phyloP scores from a whole-genome alignment of 2,888 invertebrate genomes.

The Zeuzera pyrina region DNA sequence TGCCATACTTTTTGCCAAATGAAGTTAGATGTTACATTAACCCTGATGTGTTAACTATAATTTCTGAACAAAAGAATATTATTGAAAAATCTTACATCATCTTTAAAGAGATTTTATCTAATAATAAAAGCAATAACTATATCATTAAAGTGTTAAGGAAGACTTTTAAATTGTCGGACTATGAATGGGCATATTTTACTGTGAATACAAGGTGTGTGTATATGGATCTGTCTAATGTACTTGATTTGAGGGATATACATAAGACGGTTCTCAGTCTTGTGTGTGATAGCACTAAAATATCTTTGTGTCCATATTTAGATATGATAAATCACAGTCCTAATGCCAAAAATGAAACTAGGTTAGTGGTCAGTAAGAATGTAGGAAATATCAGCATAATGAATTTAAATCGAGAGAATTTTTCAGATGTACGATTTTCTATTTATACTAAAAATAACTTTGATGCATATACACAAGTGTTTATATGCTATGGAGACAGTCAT shows the following conservation, averaged over 20 bases:
- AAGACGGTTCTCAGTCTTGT: conserved; percentile 51
- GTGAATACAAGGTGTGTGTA: conserved; percentile 91
- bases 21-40: conserved; percentile 73
- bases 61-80: conserved; percentile 63
- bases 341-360: conserved; percentile 70
- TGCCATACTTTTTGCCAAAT: conserved; percentile 78
- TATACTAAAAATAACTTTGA: conserved; percentile 67
- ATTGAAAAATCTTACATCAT: conserved; percentile 54
- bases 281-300: conserved; percentile 76
- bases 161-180: conserved; percentile 67
- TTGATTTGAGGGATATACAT: conserved; percentile 55
- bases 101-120: conserved; percentile 58
- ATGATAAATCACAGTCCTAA: conserved; percentile 88
- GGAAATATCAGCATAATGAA: conserved; percentile 36
- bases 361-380: conserved; percentile 41
- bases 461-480: conserved; percentile 84
- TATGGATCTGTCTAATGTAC: conserved; percentile 67
- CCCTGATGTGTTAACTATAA: conserved; percentile 63
- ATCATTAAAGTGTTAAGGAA: conserved; percentile 48
- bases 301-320: conserved; percentile 90
- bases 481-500: conserved; percentile 89
- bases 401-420: conserved; percentile 42
- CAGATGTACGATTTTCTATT: conserved; percentile 56
- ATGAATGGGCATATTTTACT: conserved; percentile 86
- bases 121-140: conserved; percentile 38